Base-by-base conservation (phyloP, 2,113 vertebrate species). In the Laticauda colubrina region DNA sequence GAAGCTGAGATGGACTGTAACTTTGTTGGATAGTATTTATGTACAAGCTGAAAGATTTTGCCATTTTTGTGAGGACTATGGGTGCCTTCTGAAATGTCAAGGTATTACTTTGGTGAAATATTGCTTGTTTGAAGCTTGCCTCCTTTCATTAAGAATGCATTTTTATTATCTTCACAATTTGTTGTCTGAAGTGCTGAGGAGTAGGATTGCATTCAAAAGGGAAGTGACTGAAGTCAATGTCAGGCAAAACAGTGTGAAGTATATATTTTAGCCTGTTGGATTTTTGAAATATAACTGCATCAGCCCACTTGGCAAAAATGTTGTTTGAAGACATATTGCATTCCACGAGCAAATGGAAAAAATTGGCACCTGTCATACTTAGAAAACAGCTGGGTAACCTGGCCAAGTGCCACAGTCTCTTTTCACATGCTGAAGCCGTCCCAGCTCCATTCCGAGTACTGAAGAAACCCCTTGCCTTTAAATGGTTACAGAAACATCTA, bases 281-380 rank as follows among this genome's bases (percentile, higher is more conserved):
- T 96, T 94, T 96, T 94, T 96, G 95, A 95, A 96, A 96, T 96
- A 96, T 96, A 95, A 94, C 95, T 94, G 89, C 96, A 94, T 92
- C 94, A 94, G 95, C 86, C 92, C 95, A 94, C 95, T 97, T 97
- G 96, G 95, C 95, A 95, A 94, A 94, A 96, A 97, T 96, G 94
- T 95, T 97, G 97, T 98, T 98, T 98, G 98, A 98, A 98, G 98
- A 97, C 96, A 93, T 98, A 98, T 98, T 98, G 97, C 96, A 95
- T 98, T 98, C 97, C 97, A 97, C 94, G 95, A 97, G 97, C 97
- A 98, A 97, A 98, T 97, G 97, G 97, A 97, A 98, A 98, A 97
- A 96, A 96, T 96, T 97, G 91, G 96, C 97, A 98, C 96, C 97
- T 98, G 98, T 97, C 97, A 96, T 98, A 97, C 96, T 97, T 97